These are phyloP conservation scores for Sorex araneus DNA, from an alignment of 2,113 vertebrate genomes.

Conservation along the genomic window DNA sequence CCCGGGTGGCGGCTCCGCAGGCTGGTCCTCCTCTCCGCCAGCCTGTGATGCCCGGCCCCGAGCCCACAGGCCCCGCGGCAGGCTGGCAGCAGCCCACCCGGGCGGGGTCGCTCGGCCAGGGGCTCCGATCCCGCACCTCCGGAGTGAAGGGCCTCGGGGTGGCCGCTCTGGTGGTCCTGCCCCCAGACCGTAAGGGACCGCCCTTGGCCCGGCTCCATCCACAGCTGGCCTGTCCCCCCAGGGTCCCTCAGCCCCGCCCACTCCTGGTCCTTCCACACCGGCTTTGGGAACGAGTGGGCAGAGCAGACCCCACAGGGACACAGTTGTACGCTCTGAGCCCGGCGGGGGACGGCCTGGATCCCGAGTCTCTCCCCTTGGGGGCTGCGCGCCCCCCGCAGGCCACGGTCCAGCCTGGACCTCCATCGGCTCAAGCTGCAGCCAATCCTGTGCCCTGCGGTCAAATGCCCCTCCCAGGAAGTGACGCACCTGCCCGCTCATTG, in stretches of 20 bases:
- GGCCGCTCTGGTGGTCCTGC: neutral
- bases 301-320: neutral
- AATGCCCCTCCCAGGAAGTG: no score
- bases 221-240: neutral
- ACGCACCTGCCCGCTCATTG: neutral
- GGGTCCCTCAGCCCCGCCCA: neutral
- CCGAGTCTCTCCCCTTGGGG: no score
- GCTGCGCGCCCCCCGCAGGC: no score
- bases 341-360: no score
- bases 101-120: accelerated
- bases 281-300: neutral
- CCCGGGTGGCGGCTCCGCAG: neutral
- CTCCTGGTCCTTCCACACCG: neutral
- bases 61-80: no score
- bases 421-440: no score
- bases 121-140: neutral
- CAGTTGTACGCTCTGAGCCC: no score
- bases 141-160: no score
- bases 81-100: neutral
- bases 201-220: neutral
- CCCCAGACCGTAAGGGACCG: neutral
- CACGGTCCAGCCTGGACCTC: no score
- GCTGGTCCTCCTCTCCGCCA: neutral
- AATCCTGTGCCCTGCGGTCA: no score
- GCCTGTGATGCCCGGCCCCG: no score